Conservation (phyloP, 1,140 invertebrate genomes). For the Drosophila pallidifrons region DNA sequence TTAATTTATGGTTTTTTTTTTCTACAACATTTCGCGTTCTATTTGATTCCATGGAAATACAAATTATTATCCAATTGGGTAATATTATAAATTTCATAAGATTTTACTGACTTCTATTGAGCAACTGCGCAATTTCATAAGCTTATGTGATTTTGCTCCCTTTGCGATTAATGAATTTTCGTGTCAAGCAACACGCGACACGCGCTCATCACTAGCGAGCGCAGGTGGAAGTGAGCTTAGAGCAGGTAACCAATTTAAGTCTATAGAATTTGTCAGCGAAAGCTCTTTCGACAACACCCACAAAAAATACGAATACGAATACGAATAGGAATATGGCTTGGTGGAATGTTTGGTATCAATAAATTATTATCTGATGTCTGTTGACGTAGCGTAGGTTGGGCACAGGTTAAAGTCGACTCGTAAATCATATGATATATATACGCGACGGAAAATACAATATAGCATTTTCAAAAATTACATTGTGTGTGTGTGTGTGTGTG, state of each 20-base stretch:
- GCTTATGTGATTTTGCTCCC: no score
- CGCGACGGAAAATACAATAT: not conserved
- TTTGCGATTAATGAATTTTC: not conserved
- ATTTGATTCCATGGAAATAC: no score
- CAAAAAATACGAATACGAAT: no score
- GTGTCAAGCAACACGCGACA: slow-evolving; percentile 15
- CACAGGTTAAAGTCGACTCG: slow-evolving; percentile 52
- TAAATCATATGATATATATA: slow-evolving; percentile 65
- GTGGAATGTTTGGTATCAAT: slow-evolving; percentile 73
- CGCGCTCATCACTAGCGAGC: slow-evolving; percentile 1
- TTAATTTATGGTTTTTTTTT: no score
- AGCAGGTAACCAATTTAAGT: not conserved
- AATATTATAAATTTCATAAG: no score
- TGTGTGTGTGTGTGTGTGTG: slow-evolving; percentile 1
- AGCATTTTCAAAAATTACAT: slow-evolving; percentile 32
- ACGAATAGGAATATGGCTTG: slow-evolving; percentile 14
- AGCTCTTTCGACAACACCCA: not conserved
- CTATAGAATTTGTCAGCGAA: not conserved
- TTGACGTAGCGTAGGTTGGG: not conserved
- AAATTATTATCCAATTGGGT: no score
- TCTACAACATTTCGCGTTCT: no score
- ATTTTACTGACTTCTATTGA: no score
- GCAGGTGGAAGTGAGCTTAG: not conserved
- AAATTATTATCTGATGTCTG: slow-evolving; percentile 77
- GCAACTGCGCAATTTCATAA: no score